These are phyloP conservation scores for Toxotes jaculatrix DNA, from an alignment of 2,113 vertebrate species.

Conservation along the genomic window DNA sequence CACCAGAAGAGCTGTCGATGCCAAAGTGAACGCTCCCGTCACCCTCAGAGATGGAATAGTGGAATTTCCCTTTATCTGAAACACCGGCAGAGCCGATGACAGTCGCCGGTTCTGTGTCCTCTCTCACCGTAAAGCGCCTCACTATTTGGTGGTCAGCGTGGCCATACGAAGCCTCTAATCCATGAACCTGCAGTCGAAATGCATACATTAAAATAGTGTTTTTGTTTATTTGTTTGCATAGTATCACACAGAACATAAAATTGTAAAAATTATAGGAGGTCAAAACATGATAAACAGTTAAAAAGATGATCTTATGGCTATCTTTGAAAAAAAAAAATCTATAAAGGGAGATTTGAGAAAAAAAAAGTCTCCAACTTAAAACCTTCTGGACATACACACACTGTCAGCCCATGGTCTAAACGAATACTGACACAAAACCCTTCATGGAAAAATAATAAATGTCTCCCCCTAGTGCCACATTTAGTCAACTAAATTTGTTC, in stretches of 20 bases:
- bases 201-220: not conserved
- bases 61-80: conserved; percentile 69
- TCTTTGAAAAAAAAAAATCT: too few relatives aligned
- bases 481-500: too few relatives aligned
- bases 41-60: conserved; percentile 85
- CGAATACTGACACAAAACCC: not conserved
- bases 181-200: conserved; percentile 85
- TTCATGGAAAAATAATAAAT: not conserved
- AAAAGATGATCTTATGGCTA: not conserved
- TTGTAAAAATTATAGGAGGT: too few relatives aligned
- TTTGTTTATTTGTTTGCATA: not conserved
- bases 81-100: conserved; percentile 83
- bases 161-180: conserved; percentile 62
- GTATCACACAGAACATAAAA: not conserved
- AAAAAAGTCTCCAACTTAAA: too few relatives aligned
- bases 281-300: not conserved
- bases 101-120: conserved; percentile 86
- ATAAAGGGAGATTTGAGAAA: too few relatives aligned
- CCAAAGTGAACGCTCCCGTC: conserved; percentile 86
- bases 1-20: conserved; percentile 86
- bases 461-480: conserved; percentile 3
- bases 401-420: not conserved
- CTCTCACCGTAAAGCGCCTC: conserved; percentile 85
- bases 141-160: conserved; percentile 70
- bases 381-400: too few relatives aligned